Evolutionary conservation across 2,888 invertebrate species (phyloP).

Genomic region (Diadegma fenestrale): DNA sequence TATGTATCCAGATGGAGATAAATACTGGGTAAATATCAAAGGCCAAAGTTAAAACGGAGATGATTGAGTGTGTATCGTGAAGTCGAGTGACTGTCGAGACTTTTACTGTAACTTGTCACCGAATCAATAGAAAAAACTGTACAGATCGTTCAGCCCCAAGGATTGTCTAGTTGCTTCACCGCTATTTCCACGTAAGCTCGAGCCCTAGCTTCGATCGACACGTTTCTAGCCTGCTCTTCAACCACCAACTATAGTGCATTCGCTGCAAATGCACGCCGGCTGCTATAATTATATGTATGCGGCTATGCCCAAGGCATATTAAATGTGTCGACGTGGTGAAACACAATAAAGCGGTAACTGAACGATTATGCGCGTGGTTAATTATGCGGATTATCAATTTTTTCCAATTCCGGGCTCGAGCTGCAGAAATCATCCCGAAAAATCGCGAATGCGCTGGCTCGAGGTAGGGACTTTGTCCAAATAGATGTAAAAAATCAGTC

Average conservation of each 20-base stretch:
- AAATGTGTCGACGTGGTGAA: not conserved
- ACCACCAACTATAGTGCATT: constrained; percentile 17
- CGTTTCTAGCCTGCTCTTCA: constrained; percentile 33
- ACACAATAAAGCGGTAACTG: not conserved
- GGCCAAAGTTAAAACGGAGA: not conserved
- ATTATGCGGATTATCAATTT: constrained; percentile 10
- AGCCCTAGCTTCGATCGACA: constrained; percentile 72
- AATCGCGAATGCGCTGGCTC: not conserved
- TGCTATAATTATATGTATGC: constrained; percentile 1
- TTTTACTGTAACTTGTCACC: constrained; percentile 23
- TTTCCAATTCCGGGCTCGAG: not conserved
- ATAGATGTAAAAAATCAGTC: not conserved
- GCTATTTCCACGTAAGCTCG: constrained; percentile 75
- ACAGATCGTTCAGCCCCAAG: constrained; percentile 67
- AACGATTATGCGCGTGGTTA: not conserved
- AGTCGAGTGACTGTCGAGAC: constrained; percentile 34
- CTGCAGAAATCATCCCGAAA: not conserved
- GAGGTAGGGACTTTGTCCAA: not conserved
- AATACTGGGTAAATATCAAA: not conserved
- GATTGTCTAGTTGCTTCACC: constrained; percentile 71
- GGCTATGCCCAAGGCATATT: not conserved
- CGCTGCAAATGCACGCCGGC: not conserved
- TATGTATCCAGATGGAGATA: too few relatives aligned
- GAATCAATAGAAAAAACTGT: constrained; percentile 66
- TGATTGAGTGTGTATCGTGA: not conserved